Conservation (phyloP, 2,888 invertebrate genomes). For the Hyposoter dolosus region DNA sequence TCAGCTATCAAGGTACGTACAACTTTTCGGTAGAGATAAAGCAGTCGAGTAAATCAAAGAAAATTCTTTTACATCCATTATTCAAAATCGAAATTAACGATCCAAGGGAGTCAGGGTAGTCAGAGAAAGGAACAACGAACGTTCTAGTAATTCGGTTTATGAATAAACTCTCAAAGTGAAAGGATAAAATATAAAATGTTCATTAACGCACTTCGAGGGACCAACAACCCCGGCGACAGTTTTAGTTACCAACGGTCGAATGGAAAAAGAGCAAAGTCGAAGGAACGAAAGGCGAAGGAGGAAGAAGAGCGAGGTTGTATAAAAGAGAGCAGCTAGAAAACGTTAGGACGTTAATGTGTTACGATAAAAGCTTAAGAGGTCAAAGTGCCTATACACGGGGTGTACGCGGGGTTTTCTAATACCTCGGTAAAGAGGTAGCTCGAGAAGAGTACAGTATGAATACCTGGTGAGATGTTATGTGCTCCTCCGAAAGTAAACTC, state of each 20-base stretch:
- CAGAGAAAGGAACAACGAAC: not conserved
- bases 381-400: conserved; percentile 62
- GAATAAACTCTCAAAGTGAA: not conserved
- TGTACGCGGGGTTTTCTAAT: conserved; percentile 65
- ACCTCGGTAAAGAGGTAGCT: conserved; percentile 63
- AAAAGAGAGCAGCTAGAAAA: conserved; percentile 45
- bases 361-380: conserved; percentile 69
- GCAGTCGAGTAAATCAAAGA: not conserved
- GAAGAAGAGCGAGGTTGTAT: conserved; percentile 48
- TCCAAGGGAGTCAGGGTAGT: not conserved
- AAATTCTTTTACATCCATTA: not conserved
- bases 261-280: conserved; percentile 48
- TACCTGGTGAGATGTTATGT: conserved; percentile 44
- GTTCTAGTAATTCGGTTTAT: not conserved
- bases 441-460: conserved; percentile 51
- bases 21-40: not conserved
- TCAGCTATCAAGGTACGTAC: not conserved
- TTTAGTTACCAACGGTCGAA: conserved; percentile 34
- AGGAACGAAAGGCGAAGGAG: conserved; percentile 31
- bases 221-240: conserved; percentile 17
- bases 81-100: not conserved
- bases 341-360: conserved; percentile 62
- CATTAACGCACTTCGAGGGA: conserved; percentile 11
- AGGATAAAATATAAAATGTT: not conserved
- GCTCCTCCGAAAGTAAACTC: conserved; percentile 41